phyloP scores from a whole-genome alignment of 2,797 vertebrate species.

The Podarcis lilfordi region DNA sequence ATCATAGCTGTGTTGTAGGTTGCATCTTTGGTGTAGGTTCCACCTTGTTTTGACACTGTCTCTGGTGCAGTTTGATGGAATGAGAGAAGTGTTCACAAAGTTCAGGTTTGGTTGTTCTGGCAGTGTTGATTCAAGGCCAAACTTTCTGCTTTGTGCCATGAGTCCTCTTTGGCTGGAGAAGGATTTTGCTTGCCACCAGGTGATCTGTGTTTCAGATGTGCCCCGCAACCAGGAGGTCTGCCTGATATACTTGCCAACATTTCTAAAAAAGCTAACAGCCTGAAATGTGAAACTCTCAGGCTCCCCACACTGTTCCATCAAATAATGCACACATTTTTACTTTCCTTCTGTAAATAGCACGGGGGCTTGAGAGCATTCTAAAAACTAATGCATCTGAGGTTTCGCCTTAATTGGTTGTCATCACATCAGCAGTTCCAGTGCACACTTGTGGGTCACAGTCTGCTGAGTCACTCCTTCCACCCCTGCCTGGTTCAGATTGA shows the following conservation, averaged over 20 bases:
- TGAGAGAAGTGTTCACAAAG: no score
- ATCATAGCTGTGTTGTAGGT: no score
- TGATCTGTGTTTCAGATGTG: no score
- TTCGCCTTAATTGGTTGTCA: not conserved
- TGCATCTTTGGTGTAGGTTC: no score
- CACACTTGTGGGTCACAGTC: not conserved
- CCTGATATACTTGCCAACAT: not conserved
- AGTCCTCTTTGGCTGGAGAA: no score
- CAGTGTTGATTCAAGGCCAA: no score
- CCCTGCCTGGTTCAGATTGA: not conserved
- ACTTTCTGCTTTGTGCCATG: no score
- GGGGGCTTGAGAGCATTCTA: not conserved
- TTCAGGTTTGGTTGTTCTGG: no score
- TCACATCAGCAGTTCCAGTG: not conserved
- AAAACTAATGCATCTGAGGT: not conserved
- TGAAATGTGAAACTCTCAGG: not conserved
- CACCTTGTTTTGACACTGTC: no score
- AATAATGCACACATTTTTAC: not conserved
- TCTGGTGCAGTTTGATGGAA: no score
- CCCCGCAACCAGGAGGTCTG: not conserved
- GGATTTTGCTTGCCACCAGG: no score
- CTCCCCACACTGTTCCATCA: not conserved
- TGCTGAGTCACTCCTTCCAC: not conserved
- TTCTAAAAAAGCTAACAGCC: not conserved
- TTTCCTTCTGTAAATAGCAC: not conserved